Percentiles rank a stretch among this genome's conserved stretches.
phyloP scores from a whole-genome alignment of 2,113 vertebrate genomes.

The Chelonoidis abingdonii region DNA sequence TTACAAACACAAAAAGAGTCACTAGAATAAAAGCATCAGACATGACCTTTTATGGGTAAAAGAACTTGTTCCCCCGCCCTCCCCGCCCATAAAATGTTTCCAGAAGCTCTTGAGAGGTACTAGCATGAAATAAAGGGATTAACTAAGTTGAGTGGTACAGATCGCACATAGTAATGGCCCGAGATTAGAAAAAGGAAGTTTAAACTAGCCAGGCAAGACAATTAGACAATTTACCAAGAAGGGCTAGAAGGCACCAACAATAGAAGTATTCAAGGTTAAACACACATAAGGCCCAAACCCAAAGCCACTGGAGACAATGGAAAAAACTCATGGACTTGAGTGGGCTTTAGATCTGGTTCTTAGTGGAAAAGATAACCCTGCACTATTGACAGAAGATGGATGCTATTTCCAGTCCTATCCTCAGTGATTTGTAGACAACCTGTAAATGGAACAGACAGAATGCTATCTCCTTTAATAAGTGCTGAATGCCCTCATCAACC shows the following conservation, averaged over 20 bases:
- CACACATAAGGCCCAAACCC: neutral
- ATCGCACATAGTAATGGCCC: neutral
- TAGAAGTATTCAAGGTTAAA: neutral
- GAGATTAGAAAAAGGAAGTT: neutral
- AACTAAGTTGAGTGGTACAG: neutral
- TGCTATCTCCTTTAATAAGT: neutral
- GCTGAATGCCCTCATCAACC: neutral
- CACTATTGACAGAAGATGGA: neutral
- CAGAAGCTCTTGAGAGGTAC: neutral
- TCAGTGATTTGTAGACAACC: neutral
- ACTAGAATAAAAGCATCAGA: neutral
- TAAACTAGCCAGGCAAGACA: neutral
- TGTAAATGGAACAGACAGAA: neutral
- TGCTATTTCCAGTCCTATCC: neutral
- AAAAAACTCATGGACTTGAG: neutral
- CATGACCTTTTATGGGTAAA: neutral
- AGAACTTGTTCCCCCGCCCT: neutral
- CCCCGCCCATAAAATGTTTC: neutral
- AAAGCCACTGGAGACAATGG: neutral
- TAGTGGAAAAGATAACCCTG: neutral
- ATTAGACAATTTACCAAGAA: neutral
- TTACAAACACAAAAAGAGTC: neutral
- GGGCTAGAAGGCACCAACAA: rapidly evolving
- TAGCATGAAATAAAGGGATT: neutral
- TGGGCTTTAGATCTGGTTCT: neutral